phyloP scores from a whole-genome alignment of 2,888 invertebrate genomes.

The Tiphia femorata region DNA sequence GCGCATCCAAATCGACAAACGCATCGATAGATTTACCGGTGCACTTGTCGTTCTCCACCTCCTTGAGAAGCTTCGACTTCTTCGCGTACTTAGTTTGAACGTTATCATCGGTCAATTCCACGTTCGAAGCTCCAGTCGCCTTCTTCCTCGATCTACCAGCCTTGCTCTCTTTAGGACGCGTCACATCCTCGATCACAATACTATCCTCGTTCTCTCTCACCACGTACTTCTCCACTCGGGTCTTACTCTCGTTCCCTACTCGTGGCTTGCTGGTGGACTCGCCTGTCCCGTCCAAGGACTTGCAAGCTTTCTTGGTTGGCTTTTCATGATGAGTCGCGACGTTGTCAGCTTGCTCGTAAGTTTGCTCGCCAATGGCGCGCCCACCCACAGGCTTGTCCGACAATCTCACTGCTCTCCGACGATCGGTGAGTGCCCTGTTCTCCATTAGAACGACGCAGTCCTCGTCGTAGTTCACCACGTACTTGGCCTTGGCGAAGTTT shows the following conservation, averaged over 20 bases:
- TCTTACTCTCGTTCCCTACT: slow-evolving; percentile 10
- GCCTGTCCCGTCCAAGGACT: not conserved
- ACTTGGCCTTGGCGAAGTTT: slow-evolving; percentile 55
- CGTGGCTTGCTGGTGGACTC: not conserved
- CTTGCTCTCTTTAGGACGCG: slow-evolving; percentile 18
- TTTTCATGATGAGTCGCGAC: slow-evolving; percentile 4
- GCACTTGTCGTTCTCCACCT: not conserved
- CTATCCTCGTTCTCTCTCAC: slow-evolving; percentile 51
- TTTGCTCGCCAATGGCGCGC: slow-evolving; percentile 10
- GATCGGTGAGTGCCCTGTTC: slow-evolving; percentile 31
- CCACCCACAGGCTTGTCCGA: not conserved
- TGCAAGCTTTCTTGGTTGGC: slow-evolving; percentile 9
- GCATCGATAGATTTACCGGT: slow-evolving; percentile 15
- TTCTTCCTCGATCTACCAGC: not conserved
- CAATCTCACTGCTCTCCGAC: not conserved
- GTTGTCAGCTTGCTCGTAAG: not conserved
- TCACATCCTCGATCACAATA: slow-evolving; percentile 48
- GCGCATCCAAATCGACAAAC: slow-evolving; percentile 35
- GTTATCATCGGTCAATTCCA: slow-evolving; percentile 3
- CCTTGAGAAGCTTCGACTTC: not conserved
- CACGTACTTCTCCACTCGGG: slow-evolving; percentile 35
- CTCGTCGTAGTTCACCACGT: slow-evolving; percentile 62
- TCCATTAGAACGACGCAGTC: slow-evolving; percentile 60
- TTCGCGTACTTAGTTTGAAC: too few relatives aligned
- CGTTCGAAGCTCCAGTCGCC: slow-evolving; percentile 1